Percentiles rank a stretch among this genome's conserved stretches.
Evolutionary conservation across 2,888 invertebrate genomes (phyloP).

Genomic region (Graphium colonna): DNA sequence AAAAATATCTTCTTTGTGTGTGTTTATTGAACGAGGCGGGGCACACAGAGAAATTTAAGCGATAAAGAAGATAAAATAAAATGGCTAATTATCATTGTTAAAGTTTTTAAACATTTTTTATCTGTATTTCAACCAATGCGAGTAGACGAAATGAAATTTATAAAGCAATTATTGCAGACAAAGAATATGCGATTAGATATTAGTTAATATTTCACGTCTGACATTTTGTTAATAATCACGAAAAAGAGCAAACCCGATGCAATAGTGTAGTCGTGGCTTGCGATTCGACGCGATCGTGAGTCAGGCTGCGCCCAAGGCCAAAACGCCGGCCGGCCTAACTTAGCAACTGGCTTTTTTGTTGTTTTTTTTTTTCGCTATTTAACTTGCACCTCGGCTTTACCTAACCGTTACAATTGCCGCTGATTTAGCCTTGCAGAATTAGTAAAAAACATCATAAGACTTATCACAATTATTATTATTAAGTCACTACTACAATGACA

Average conservation of each 20-base stretch:
- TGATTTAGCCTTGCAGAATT: background rate
- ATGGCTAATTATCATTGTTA: background rate
- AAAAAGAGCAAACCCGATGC: background rate
- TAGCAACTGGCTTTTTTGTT: conserved; percentile 48
- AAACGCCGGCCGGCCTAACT: conserved; percentile 63
- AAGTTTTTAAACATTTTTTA: background rate
- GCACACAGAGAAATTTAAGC: background rate
- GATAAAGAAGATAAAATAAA: background rate
- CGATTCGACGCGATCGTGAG: conserved; percentile 45
- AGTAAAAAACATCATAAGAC: too few relatives aligned
- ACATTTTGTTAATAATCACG: background rate
- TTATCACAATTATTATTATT: too few relatives aligned
- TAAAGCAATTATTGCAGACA: background rate
- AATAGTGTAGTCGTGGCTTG: conserved; percentile 35
- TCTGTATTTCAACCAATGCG: background rate
- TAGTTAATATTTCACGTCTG: background rate
- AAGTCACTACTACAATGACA: too few relatives aligned
- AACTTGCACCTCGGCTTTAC: conserved; percentile 19
- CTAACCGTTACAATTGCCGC: conserved; percentile 20
- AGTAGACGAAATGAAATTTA: background rate
- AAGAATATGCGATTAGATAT: background rate
- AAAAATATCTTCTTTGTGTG: background rate
- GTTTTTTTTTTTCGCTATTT: conserved; percentile 16
- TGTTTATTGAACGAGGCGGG: background rate
- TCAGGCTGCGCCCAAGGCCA: conserved; percentile 62